Conservation (phyloP, 2,113 vertebrate species). For the Galbula dea region DNA sequence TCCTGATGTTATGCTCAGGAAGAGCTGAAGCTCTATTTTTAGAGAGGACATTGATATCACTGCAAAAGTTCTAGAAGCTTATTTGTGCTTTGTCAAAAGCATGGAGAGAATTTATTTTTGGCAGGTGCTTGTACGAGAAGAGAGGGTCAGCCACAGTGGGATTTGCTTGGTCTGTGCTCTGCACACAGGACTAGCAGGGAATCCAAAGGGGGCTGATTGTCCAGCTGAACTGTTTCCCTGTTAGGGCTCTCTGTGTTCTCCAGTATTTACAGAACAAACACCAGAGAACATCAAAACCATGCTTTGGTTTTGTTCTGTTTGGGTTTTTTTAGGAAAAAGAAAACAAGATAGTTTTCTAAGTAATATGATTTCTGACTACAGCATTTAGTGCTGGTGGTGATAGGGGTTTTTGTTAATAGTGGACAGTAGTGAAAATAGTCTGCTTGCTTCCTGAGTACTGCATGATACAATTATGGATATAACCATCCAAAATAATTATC, state of each 20-base stretch:
- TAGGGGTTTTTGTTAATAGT: not conserved
- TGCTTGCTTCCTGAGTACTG: not conserved
- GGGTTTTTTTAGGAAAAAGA: not conserved
- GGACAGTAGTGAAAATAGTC: not conserved
- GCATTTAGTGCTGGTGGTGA: not conserved
- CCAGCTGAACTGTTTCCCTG: not conserved
- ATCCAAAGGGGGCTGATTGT: not conserved
- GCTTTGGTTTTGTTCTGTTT: not conserved
- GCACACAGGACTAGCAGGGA: not conserved
- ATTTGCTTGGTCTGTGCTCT: not conserved
- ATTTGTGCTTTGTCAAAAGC: not conserved
- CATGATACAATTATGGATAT: not conserved
- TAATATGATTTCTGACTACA: conserved; percentile 24
- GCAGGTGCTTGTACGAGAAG: not conserved
- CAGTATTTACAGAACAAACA: not conserved
- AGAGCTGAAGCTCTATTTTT: not conserved
- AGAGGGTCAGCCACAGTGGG: not conserved
- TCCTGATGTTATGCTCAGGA: not conserved
- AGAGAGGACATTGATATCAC: not conserved
- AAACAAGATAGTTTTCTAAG: not conserved
- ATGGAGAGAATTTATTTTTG: not conserved
- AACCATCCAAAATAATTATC: not conserved
- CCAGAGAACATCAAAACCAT: not conserved
- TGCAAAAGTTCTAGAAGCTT: not conserved
- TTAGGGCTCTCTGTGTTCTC: not conserved